A percentile compares a stretch with the other conserved stretches of the same genome.
These are phyloP conservation scores for Archilochus colubris DNA, from an alignment of 2,113 vertebrate species.

Conservation along the genomic window DNA sequence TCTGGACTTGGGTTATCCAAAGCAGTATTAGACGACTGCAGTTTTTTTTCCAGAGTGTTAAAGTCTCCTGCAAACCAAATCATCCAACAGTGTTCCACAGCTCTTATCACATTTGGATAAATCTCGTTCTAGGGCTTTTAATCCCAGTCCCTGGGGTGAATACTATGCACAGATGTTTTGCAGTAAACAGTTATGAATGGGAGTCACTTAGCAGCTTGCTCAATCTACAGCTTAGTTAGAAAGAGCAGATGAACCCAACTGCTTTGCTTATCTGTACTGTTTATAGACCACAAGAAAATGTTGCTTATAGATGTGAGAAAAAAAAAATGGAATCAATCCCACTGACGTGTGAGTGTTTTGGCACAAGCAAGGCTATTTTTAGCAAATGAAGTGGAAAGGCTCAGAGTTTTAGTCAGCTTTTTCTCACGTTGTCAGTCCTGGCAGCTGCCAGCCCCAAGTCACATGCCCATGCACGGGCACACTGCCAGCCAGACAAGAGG, in stretches of 20 bases:
- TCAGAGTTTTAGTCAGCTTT: neutral
- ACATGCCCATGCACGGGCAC: neutral
- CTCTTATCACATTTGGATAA: neutral
- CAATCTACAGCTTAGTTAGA: neutral
- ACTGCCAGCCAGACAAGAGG: neutral
- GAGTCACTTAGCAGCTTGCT: neutral
- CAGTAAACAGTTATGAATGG: neutral
- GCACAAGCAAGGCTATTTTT: neutral
- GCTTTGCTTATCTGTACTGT: neutral
- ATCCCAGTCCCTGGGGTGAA: neutral
- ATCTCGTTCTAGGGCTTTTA: neutral
- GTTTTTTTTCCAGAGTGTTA: neutral
- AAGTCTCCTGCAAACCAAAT: neutral
- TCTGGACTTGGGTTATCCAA: neutral
- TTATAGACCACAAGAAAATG: neutral
- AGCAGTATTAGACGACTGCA: neutral
- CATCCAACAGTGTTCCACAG: neutral
- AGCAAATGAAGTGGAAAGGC: neutral
- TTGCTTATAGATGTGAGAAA: neutral
- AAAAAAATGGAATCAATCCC: neutral
- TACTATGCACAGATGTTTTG: neutral
- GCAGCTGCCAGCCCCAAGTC: neutral
- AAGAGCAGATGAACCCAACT: neutral
- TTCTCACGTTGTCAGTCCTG: neutral
- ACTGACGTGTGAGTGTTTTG: neutral